Conservation (phyloP, 1,140 invertebrate species). For the Drosophila elegans region DNA sequence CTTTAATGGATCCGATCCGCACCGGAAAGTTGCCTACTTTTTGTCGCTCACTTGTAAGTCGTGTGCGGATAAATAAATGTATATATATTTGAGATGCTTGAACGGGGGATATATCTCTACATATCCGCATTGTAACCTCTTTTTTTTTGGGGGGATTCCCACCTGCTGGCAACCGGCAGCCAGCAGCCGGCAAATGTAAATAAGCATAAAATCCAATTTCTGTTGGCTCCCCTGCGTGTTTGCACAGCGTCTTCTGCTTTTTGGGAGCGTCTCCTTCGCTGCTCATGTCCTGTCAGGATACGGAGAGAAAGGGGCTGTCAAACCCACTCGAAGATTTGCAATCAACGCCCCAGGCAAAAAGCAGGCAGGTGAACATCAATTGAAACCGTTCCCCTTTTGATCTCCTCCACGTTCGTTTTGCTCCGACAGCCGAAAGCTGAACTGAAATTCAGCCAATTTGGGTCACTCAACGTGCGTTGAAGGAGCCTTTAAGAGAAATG, state of each 20-base stretch:
- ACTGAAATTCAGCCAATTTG: slow-evolving; percentile 46
- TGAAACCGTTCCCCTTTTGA: slow-evolving; percentile 71
- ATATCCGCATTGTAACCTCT: slow-evolving; percentile 31
- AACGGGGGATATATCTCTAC: slow-evolving; percentile 9
- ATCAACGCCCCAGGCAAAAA: slow-evolving; percentile 58
- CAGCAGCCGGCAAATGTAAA: slow-evolving; percentile 60
- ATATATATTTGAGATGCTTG: slow-evolving; percentile 17
- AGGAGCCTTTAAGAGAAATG: slow-evolving; percentile 15
- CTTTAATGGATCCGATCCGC: slow-evolving; percentile 40
- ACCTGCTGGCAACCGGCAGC: slow-evolving; percentile 31
- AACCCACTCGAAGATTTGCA: slow-evolving; percentile 64
- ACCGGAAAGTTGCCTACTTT: slow-evolving; percentile 40
- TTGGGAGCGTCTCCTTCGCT: slow-evolving; percentile 2
- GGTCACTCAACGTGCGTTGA: slow-evolving; percentile 13
- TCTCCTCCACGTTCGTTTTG: slow-evolving; percentile 59
- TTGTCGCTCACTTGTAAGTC: slow-evolving; percentile 18
- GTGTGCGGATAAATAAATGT: slow-evolving; percentile 23
- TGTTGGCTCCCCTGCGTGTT: slow-evolving; percentile 49
- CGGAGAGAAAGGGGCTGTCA: slow-evolving; percentile 24
- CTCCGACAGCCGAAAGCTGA: slow-evolving; percentile 49
- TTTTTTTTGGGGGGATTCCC: slow-evolving; percentile 6
- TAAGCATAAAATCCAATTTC: slow-evolving; percentile 80
- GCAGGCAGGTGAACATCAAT: slow-evolving; percentile 58
- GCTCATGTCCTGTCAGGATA: slow-evolving; percentile 42
- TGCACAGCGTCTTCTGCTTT: slow-evolving; percentile 27